Percentiles rank a stretch among this genome's conserved stretches.
Evolutionary conservation across 2,797 vertebrate species (phyloP).

Genomic region (Lepus oiostolus): DNA sequence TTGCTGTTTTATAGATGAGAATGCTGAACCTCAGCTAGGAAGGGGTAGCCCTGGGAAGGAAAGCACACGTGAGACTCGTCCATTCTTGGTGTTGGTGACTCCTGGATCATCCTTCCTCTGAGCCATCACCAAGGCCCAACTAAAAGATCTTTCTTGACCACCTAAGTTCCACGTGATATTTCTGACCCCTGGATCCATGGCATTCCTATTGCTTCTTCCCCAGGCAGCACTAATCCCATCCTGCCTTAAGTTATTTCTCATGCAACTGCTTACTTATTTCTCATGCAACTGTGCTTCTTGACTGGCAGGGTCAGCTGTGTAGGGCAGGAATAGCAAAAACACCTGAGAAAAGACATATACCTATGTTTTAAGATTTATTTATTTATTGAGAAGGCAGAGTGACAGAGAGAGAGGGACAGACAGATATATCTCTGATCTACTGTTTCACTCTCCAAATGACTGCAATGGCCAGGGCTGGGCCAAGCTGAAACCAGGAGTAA

Average conservation of each 20-base stretch:
- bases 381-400: no score
- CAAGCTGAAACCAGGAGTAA: no score
- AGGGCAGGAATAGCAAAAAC: not conserved
- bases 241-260: not conserved
- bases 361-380: not conserved
- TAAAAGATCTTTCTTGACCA: conserved; percentile 24
- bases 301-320: not conserved
- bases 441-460: no score
- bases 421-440: no score
- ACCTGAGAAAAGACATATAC: not conserved
- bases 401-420: no score
- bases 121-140: not conserved
- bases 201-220: not conserved
- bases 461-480: no score
- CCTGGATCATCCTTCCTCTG: not conserved
- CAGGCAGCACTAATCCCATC: not conserved
- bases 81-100: not conserved
- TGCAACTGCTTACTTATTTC: conserved; percentile 12
- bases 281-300: conserved; percentile 29
- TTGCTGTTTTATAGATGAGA: not conserved
- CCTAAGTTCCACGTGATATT: conserved; percentile 8
- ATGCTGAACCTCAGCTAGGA: conserved; percentile 1
- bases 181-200: not conserved
- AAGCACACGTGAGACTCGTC: not conserved
- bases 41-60: not conserved